These are phyloP conservation scores for Lepidocolaptes lacrymiger DNA, from an alignment of 2,797 vertebrate genomes.

Conservation along the genomic window DNA sequence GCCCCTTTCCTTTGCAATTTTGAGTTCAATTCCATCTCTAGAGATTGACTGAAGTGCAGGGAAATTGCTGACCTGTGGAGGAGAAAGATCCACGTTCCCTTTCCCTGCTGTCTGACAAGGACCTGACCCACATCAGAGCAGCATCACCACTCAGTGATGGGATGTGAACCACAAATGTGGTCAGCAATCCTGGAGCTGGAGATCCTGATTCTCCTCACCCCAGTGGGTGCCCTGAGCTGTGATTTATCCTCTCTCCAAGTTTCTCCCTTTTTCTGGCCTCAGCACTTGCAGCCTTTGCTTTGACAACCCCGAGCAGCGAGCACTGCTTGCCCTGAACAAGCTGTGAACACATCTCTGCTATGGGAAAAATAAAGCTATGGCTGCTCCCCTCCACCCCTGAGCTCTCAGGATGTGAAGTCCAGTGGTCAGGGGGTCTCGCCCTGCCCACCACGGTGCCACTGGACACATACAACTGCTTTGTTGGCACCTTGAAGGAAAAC, in stretches of 20 bases:
- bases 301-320: rapidly evolving
- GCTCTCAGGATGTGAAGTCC: not conserved
- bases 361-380: rapidly evolving
- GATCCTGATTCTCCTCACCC: not conserved
- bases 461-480: not conserved
- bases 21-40: not conserved
- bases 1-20: not conserved
- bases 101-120: not conserved
- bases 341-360: too few relatives aligned
- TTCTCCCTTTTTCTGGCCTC: not conserved
- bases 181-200: rapidly evolving
- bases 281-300: not conserved
- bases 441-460: rapidly evolving
- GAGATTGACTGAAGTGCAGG: not conserved
- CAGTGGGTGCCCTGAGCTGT: not conserved
- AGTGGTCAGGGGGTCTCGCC: not conserved
- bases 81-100: rapidly evolving
- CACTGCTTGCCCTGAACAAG: rapidly evolving
- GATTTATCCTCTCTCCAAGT: not conserved
- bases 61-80: not conserved
- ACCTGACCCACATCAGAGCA: not conserved
- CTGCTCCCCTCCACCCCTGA: not conserved
- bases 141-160: rapidly evolving
- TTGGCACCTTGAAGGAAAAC: not conserved
- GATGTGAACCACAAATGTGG: rapidly evolving